phyloP scores from a whole-genome alignment of 2,113 vertebrate genomes.

The Meleagris gallopavo region DNA sequence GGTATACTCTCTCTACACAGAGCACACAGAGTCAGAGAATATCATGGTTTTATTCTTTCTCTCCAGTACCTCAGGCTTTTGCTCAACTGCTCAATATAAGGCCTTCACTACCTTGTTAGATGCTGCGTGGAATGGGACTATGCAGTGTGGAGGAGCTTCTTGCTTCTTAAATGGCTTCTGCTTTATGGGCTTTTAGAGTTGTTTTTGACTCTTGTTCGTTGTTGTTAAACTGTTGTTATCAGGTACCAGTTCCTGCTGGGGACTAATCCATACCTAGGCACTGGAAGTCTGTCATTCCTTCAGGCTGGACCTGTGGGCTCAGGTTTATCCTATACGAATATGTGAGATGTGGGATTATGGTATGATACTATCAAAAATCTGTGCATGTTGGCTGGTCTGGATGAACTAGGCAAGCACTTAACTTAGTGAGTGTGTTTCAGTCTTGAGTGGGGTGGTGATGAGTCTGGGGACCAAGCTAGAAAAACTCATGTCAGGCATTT shows the following conservation, averaged over 20 bases:
- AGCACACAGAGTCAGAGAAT: no score
- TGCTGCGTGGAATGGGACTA: background rate
- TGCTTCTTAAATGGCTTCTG: background rate
- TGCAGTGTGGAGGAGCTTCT: background rate
- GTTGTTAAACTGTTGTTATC: background rate
- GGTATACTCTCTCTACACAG: background rate
- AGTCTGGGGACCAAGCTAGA: background rate
- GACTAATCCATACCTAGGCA: background rate
- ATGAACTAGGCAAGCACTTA: background rate
- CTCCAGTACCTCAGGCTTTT: background rate
- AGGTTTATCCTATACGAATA: background rate
- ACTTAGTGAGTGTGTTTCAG: background rate
- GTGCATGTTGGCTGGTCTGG: accelerated
- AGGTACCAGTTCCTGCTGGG: background rate
- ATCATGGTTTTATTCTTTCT: background rate
- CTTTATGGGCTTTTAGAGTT: background rate
- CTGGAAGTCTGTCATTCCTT: background rate
- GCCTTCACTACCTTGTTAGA: background rate
- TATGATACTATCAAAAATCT: background rate
- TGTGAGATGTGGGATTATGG: background rate
- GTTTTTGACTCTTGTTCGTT: background rate
- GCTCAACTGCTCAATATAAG: background rate
- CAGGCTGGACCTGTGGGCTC: background rate
- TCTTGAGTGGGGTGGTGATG: accelerated
- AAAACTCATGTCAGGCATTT: background rate